Base-by-base conservation (phyloP, 2,797 vertebrate species). In the Sebastes minor region DNA sequence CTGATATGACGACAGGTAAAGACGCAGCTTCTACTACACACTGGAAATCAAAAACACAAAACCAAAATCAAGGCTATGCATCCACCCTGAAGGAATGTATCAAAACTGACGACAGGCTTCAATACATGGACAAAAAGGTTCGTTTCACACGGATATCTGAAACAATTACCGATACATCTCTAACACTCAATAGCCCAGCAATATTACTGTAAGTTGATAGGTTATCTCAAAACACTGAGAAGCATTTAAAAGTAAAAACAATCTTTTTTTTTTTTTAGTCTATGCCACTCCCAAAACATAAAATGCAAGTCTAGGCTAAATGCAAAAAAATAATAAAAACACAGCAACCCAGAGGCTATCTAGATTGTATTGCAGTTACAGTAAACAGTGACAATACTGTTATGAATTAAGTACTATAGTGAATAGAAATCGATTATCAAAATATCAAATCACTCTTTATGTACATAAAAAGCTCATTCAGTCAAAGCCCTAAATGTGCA, bases 31-130 rank as follows among this genome's bases (percentile, higher is more conserved):
- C 74, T 59, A 92, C 83, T 71, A 87, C 88, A 83, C 70, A 76
- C 84, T 57, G 70, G 70, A 66, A 94, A 92, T 74, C 55, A 75
- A 52, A 96, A 89, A 95, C 91, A 91, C 91, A 93, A 92, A 91
- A 78, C 33, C n/a, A 95, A 83, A 69, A 84, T 85, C 86, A 83
- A 84, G 86, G 88, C 89, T 89, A 82, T 78, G 80, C 85, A 78
- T 88, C 95, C 97, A 97, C 98, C 97, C 97, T 98, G 97, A 98
- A 96, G 98, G 98, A 99, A 99, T 99, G 98, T 98, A 97, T 97
- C 96, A 97, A 97, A 98, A 91, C 87, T 97, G 97, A 95, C 95
- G 94, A 95, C 93, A 95, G 95, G 95, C 94, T 93, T 94, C 93
- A 96, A 97, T 94, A 90, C 95, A 95, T 89, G 94, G 93, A 96